Evolutionary conservation across 2,113 vertebrate species (phyloP).

Genomic region (Anolis carolinensis): DNA sequence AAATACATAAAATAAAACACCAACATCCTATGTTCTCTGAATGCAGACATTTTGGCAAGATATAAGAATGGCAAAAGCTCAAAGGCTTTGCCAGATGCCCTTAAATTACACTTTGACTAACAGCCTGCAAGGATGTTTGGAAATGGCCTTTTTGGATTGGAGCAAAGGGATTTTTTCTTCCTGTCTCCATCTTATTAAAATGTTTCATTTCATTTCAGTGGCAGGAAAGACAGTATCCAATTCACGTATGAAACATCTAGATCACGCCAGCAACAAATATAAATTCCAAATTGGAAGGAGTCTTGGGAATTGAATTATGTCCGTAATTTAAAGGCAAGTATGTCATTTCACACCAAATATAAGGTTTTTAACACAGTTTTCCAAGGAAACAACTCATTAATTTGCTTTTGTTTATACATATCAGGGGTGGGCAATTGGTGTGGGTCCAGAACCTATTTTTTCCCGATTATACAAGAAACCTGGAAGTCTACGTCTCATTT

Average conservation of each 20-base stretch:
- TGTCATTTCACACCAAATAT: neutral
- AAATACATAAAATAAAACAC: neutral
- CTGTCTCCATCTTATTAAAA: slow-evolving; percentile 43
- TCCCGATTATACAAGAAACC: too few relatives aligned
- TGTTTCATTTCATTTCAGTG: slow-evolving; percentile 38
- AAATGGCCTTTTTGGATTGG: slow-evolving; percentile 8
- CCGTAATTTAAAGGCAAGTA: slow-evolving; percentile 31
- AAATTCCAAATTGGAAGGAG: slow-evolving; percentile 15
- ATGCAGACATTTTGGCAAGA: neutral
- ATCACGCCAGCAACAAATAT: slow-evolving; percentile 38
- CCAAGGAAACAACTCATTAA: neutral
- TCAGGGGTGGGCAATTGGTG: neutral
- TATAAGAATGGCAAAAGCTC: slow-evolving; percentile 5
- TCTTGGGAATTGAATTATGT: neutral
- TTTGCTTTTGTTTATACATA: neutral
- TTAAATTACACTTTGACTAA: slow-evolving; percentile 51
- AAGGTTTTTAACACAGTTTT: neutral
- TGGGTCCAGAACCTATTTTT: too few relatives aligned
- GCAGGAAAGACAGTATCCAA: slow-evolving; percentile 37
- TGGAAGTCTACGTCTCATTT: too few relatives aligned
- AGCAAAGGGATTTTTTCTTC: slow-evolving; percentile 16
- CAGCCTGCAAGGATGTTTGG: slow-evolving; percentile 20
- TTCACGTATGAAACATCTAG: slow-evolving; percentile 35
- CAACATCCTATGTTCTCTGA: neutral
- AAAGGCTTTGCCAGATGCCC: slow-evolving; percentile 42